These are phyloP conservation scores for Maniola jurtina DNA, from an alignment of 1,140 invertebrate genomes.

Conservation along the genomic window DNA sequence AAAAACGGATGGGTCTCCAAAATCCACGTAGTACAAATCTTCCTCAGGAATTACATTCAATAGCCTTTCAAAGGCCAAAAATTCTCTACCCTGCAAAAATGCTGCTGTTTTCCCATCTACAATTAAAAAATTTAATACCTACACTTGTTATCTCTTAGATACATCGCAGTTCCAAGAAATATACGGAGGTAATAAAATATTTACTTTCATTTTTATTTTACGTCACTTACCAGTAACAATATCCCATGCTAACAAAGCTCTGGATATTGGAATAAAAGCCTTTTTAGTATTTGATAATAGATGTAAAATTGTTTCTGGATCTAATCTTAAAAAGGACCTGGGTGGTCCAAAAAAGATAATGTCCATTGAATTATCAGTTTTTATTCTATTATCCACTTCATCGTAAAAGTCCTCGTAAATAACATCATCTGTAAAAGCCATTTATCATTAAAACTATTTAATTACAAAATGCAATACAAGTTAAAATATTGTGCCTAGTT, in stretches of 20 bases:
- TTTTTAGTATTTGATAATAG: slow-evolving; percentile 55
- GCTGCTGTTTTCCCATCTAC: slow-evolving; percentile 68
- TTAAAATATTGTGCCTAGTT: too few species aligned
- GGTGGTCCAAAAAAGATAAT: slow-evolving; percentile 66
- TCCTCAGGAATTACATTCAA: slow-evolving; percentile 65
- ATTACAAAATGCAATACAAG: too few species aligned
- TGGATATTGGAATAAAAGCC: slow-evolving; percentile 55
- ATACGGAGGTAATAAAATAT: not conserved
- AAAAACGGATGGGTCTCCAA: slow-evolving; percentile 60
- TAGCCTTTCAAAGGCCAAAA: slow-evolving; percentile 56
- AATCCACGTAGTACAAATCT: slow-evolving; percentile 67
- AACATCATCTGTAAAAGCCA: slow-evolving; percentile 24
- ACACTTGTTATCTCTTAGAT: not conserved
- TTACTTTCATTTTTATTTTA: not conserved
- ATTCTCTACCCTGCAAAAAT: slow-evolving; percentile 63
- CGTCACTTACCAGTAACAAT: slow-evolving; percentile 54
- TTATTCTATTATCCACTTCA: slow-evolving; percentile 55
- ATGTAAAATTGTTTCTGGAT: slow-evolving; percentile 63
- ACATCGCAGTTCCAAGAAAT: not conserved
- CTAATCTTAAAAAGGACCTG: slow-evolving; percentile 57
- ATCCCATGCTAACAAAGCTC: slow-evolving; percentile 61
- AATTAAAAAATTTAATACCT: not conserved
- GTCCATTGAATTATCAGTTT: slow-evolving; percentile 58
- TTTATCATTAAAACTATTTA: too few species aligned
- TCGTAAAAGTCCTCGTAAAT: slow-evolving; percentile 62